These are phyloP conservation scores for Lepetodrilus schrolli DNA, from an alignment of 2,888 invertebrate species.

Conservation along the genomic window DNA sequence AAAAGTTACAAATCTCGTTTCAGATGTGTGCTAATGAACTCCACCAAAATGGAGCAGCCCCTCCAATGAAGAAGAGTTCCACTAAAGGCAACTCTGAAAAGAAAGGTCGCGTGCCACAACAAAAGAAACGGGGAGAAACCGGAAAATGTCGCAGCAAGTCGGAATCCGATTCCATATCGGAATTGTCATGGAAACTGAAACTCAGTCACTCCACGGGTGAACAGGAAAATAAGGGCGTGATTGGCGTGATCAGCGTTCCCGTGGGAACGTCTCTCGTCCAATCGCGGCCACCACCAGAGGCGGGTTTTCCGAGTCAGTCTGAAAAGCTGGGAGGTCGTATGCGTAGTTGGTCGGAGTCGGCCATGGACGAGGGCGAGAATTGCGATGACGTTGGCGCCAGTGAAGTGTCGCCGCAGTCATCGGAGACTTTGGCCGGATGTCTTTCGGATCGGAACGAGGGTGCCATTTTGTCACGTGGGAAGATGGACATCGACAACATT, in stretches of 20 bases:
- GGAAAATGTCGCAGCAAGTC: neutral
- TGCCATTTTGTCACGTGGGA: slow-evolving; percentile 56
- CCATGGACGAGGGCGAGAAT: neutral
- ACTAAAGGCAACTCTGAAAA: neutral
- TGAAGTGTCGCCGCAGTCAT: too few species aligned
- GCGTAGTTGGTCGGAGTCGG: neutral
- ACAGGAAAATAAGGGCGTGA: too few species aligned
- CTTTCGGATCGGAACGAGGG: slow-evolving; percentile 49
- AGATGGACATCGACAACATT: slow-evolving; percentile 61
- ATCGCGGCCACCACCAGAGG: too few species aligned
- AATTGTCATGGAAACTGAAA: slow-evolving; percentile 13
- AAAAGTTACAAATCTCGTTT: neutral
- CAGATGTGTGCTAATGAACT: slow-evolving; percentile 40
- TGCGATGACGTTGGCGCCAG: neutral
- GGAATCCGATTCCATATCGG: slow-evolving; percentile 34
- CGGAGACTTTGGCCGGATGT: slow-evolving; percentile 23
- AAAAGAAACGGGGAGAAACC: neutral
- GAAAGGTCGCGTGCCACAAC: neutral
- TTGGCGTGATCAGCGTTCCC: too few species aligned
- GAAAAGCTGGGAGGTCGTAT: neutral
- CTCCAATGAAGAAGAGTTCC: neutral
- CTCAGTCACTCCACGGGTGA: neutral
- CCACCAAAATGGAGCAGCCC: slow-evolving; percentile 1
- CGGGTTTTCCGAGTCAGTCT: too few species aligned
- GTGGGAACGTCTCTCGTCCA: too few species aligned